Percentiles rank a stretch among this genome's conserved stretches.
phyloP scores from a whole-genome alignment of 2,888 invertebrate genomes.

The Apamea sordens region DNA sequence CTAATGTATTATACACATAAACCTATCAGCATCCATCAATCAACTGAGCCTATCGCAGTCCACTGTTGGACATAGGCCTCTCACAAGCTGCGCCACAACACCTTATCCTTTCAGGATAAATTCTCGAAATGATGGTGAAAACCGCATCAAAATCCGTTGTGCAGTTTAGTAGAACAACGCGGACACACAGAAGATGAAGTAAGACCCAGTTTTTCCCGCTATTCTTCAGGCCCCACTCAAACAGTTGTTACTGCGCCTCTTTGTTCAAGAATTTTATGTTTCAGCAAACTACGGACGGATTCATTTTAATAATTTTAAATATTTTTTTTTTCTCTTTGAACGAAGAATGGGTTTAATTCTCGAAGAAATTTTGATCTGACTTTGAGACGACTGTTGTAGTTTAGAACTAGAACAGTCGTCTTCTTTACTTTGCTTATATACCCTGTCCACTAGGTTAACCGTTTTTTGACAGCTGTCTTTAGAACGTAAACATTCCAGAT shows the following conservation, averaged over 20 bases:
- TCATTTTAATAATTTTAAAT: slow-evolving; percentile 72
- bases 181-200: background rate
- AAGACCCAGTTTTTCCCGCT: slow-evolving; percentile 2
- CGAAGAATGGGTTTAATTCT: slow-evolving; percentile 49
- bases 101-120: background rate
- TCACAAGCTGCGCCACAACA: too few species aligned
- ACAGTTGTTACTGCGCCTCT: slow-evolving; percentile 69
- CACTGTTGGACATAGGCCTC: too few species aligned
- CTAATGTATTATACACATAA: background rate
- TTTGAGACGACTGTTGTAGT: too few species aligned
- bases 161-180: too few species aligned
- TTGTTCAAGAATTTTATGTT: slow-evolving; percentile 69
- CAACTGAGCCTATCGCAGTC: too few species aligned
- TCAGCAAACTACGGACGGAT: slow-evolving; percentile 67
- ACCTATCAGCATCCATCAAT: background rate
- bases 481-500: too few species aligned
- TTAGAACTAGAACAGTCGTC: background rate
- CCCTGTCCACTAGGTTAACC: too few species aligned
- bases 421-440: background rate
- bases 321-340: slow-evolving; percentile 55
- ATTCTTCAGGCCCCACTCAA: slow-evolving; percentile 42
- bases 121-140: background rate
- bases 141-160: background rate
- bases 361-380: slow-evolving; percentile 34
- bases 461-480: too few species aligned